Base-by-base conservation (phyloP, 2,113 vertebrate genomes). In the Sakesphorus luctuosus region DNA sequence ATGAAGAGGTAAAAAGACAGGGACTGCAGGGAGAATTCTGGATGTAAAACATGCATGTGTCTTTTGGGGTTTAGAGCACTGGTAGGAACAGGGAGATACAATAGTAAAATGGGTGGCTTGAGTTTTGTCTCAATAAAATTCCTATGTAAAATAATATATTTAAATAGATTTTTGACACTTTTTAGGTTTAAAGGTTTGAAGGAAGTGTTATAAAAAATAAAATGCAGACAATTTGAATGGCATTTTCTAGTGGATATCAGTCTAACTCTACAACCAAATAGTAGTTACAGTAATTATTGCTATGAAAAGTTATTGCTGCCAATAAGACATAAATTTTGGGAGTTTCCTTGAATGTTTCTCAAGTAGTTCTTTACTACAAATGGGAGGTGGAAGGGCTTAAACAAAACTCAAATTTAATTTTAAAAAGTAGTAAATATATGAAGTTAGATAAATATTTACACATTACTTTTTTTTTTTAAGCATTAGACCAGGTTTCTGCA, bases 401-500 rank as follows among this genome's bases (percentile, higher is more conserved):
- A 72, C 15, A 58, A 61, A 15, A 94, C 87, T 20, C 84, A 81
- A 90, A 93, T 81, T 81, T 44, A 84, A 87, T 89, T 77, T 77
- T 36, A 8, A 17, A 63, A 43, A 49, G 14, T 10, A 26, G 8
- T 31, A 35, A 68, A 46, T 29, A 68, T 38, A 75, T 21, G 24
- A 55, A 40, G 49, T 35, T 29, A 40, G 9, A 4, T 26, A 36
- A 31, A 2, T 49, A 25, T 62, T 76, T 49, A 4, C 21, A 63
- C 21, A 49, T 35, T 40, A 8, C 10, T 7, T 43, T 47, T 61
- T 43, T 47, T 61, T 62, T 62, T 94, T 33, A 89, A 89, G 40
- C 82, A 72, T 89, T 61, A 84, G 74, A 84, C 61, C 55, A 85
- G 20, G 81, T 95, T 97, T 96, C 92, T 92, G 18, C 67, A 81